Evolutionary conservation across 2,113 vertebrate species (phyloP).

Genomic region (Bucco capensis): DNA sequence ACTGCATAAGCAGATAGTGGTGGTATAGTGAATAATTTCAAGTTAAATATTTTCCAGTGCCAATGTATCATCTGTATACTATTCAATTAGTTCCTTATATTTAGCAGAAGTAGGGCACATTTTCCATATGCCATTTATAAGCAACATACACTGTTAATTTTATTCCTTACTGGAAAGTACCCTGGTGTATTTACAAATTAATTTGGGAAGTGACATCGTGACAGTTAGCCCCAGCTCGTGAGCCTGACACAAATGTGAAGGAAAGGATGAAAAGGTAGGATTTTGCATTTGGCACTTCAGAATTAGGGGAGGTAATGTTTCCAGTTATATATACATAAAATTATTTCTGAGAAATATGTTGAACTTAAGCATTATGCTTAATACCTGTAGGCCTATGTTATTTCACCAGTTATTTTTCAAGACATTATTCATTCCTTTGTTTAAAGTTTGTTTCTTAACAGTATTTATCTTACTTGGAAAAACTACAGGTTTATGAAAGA

Average conservation of each 20-base stretch:
- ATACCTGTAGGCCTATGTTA: not conserved
- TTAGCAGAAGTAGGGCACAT: conserved; percentile 43
- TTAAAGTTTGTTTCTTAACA: not conserved
- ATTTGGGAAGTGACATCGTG: conserved; percentile 44
- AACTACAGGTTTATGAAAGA: not conserved
- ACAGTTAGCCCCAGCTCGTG: not conserved
- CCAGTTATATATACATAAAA: conserved; percentile 10
- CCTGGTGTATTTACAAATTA: conserved; percentile 31
- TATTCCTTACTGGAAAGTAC: conserved; percentile 65
- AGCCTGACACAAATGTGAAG: not conserved
- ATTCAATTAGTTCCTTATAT: conserved; percentile 19
- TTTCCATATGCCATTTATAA: conserved; percentile 49
- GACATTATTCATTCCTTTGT: not conserved
- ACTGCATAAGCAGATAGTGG: not conserved
- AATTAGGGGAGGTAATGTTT: conserved; percentile 15
- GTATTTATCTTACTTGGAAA: conserved; percentile 16
- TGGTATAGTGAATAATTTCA: not conserved
- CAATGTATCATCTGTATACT: not conserved
- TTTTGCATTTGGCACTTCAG: conserved; percentile 13
- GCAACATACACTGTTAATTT: not conserved
- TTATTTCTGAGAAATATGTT: not conserved
- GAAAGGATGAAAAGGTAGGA: conserved; percentile 20
- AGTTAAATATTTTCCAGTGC: conserved; percentile 6
- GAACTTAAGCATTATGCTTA: not conserved
- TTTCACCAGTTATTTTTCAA: conserved; percentile 1